A percentile compares a stretch with the other conserved stretches of the same genome.
phyloP scores from a whole-genome alignment of 2,797 vertebrate species.

The Champsocephalus gunnari region DNA sequence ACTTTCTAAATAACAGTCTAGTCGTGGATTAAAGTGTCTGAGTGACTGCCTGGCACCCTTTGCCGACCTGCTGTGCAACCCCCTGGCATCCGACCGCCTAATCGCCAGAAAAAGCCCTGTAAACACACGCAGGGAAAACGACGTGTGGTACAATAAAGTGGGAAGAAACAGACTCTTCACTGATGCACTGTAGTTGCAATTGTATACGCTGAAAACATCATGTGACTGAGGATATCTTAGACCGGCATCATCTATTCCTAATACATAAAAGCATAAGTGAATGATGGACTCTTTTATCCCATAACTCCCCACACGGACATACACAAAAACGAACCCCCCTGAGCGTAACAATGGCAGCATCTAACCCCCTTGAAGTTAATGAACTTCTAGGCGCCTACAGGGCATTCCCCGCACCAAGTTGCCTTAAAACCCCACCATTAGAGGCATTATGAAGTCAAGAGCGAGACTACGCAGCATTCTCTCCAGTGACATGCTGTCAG shows the following conservation, averaged over 20 bases:
- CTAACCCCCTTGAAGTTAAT: slow-evolving; percentile 68
- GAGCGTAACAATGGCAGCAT: slow-evolving; percentile 54
- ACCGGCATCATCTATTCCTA: slow-evolving; percentile 15
- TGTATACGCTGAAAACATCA: slow-evolving; percentile 3
- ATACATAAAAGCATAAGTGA: slow-evolving; percentile 16
- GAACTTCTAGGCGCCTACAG: slow-evolving; percentile 62
- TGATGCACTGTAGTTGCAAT: slow-evolving; percentile 19
- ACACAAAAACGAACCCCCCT: slow-evolving; percentile 32
- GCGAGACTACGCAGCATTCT: slow-evolving; percentile 65
- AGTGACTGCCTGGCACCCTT: slow-evolving; percentile 87
- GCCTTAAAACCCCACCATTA: slow-evolving; percentile 67
- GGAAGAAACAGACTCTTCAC: slow-evolving; percentile 8
- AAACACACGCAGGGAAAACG: slow-evolving; percentile 25
- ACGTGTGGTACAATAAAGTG: slow-evolving; percentile 8
- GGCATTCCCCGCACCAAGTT: slow-evolving; percentile 61
- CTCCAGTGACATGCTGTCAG: slow-evolving; percentile 77
- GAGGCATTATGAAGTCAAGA: slow-evolving; percentile 73
- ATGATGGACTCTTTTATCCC: slow-evolving; percentile 36
- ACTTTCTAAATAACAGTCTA: slow-evolving; percentile 91
- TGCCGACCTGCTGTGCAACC: slow-evolving; percentile 65
- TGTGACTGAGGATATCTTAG: slow-evolving; percentile 1
- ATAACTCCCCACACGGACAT: slow-evolving; percentile 42
- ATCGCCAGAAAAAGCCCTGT: slow-evolving; percentile 42
- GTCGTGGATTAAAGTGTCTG: slow-evolving; percentile 90
- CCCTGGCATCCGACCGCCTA: slow-evolving; percentile 63